Base-by-base conservation (phyloP, 2,113 vertebrate species). In the Muntiacus muntjak region DNA sequence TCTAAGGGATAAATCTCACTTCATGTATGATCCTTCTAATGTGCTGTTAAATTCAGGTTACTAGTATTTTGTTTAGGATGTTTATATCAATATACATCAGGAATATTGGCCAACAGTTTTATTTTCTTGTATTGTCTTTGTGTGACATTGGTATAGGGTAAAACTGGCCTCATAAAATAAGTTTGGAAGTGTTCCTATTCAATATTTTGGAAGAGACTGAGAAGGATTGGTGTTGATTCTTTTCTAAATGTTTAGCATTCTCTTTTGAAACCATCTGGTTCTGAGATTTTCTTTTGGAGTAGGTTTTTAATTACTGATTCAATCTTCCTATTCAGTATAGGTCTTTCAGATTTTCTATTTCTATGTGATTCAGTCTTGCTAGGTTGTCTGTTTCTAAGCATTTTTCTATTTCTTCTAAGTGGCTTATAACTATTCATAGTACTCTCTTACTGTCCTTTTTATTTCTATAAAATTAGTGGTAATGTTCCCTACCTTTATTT, bases 231-330 rank as follows among this genome's bases (percentile, higher is more conserved):
- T 55, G 28, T 91, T 91, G 43, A 52, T 79, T 94, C 50, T 76
- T 96, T 82, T 92, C 92, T 47, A 94, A 83, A 88, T 83, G 30
- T 64, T 92, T 84, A 92, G 33, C 74, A 88, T 83, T 92, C 25
- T 88, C 62, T 33, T 76, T 47, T 43, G 25, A 95, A 83, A 13
- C 76, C 55, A 45, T 43, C 43, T 95, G 76, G 47, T 87, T 36
- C 36, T 54, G 19, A 9, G 28, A 10, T 81, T 94, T 87, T 79
- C 89, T 87, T 88, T 94, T 9, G 36, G 25, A n/a, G 52, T 47
- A 74, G 45, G 11, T 40, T 91, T 94, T 91, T 87, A 43, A 45
- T 83, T 83, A 54, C 50, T 54, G 45, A 82, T 54, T 87, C 36
- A 91, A 4, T 94, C n/a, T 54, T 36, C 28, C 94, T 91, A 47